These are phyloP conservation scores for Sebastes wilsoni DNA, from an alignment of 2,797 vertebrate species.

Conservation along the genomic window DNA sequence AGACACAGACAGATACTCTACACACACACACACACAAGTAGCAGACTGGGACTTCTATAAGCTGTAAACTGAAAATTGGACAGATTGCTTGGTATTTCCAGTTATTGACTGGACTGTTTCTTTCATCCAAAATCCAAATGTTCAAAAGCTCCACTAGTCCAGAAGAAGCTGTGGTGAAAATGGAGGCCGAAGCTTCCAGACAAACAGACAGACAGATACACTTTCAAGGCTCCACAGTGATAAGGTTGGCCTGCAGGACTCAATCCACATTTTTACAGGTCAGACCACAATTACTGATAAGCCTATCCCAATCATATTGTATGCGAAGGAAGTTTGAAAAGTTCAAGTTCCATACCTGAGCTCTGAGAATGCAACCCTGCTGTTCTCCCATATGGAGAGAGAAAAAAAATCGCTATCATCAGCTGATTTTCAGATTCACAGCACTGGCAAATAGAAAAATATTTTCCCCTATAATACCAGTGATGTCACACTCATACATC, in stretches of 20 bases:
- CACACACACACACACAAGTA: background rate
- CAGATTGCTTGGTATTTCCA: constrained; percentile 7
- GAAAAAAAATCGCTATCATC: background rate
- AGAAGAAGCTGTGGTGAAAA: background rate
- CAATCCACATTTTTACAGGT: constrained; percentile 15
- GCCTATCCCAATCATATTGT: background rate
- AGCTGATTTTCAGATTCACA: constrained; percentile 1
- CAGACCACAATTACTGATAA: constrained; percentile 26
- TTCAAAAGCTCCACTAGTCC: constrained; percentile 1
- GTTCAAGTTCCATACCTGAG: constrained; percentile 1
- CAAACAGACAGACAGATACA: background rate
- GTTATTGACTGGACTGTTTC: background rate
- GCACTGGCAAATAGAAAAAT: background rate
- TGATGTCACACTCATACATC: background rate
- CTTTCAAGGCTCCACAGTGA: background rate
- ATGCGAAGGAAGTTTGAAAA: background rate
- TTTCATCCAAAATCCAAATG: constrained; percentile 10
- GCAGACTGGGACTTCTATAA: constrained; percentile 13
- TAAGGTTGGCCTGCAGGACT: background rate
- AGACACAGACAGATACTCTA: background rate
- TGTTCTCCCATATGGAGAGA: background rate
- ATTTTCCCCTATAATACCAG: background rate
- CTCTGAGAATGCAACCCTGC: background rate
- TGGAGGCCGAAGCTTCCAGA: background rate
- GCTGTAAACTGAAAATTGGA: constrained; percentile 5